Evolutionary conservation across 2,797 vertebrate species (phyloP), one percentile per base, ranked within the genome.

Genomic region (Myotis daubentonii): DNA sequence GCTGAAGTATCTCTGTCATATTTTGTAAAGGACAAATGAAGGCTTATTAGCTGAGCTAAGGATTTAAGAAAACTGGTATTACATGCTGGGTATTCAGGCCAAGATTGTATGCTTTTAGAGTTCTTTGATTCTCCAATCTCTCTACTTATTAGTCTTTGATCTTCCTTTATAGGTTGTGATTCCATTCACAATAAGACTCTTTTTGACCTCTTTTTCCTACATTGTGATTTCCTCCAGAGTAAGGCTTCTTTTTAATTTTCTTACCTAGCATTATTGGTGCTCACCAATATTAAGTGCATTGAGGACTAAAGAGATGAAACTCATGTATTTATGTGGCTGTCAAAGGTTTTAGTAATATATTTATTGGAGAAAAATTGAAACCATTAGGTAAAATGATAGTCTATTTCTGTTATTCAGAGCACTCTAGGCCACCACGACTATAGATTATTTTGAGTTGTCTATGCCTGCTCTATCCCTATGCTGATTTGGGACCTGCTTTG

Each of bases 311-410:
- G 57, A 83, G 28, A 86, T 28, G 53, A 72, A 89, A 82, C 62
- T 86, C 36, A 68, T 47, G 16, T 19, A 13, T 89, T 92, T 47
- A 44, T 78, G 53, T 65, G 25, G 15, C 36, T 60, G 38, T 86
- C 51, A 47, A 55, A 84, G 66, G 79, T 85, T 72, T 85, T 87
- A 89, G 30, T 70, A 10, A 88, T 74, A 33, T 81, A 22, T 70
- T 92, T 19, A 62, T 20, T 91, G 85, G 81, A 83, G 66, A 75
- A 75, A 92, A 87, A 84, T 80, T 41, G 70, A 83, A 76, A 51
- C 49, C 1, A 1, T 91, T n/a, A 82, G 80, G 13, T 91, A 86
- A 96, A 82, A 91, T 79, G 74, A 78, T 72, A 66, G 38, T 38
- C 20, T 82, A 1, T 90, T 88, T 94, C 51, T 51, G 3, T 83